phyloP scores from a whole-genome alignment of 2,113 vertebrate genomes.

The Syngnathoides biaculeatus region DNA sequence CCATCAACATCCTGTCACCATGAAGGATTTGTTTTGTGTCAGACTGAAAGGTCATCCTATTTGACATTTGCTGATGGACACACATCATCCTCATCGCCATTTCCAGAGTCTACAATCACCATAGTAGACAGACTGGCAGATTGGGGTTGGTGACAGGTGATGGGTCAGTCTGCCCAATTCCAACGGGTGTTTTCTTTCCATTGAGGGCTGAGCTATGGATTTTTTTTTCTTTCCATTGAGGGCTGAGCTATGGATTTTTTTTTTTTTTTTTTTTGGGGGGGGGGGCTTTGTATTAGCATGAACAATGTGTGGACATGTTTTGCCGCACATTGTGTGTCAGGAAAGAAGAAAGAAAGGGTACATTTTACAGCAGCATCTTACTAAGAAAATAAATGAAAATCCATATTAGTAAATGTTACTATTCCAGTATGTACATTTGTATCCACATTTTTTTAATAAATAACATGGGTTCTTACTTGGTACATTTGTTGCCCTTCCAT shows the following conservation, averaged over 20 bases:
- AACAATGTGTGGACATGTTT: background rate
- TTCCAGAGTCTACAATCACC: constrained; percentile 16
- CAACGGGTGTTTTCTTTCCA: constrained; percentile 40
- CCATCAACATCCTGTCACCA: constrained; percentile 41
- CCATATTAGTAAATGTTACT: background rate
- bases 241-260: constrained; percentile 27
- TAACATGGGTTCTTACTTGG: too few species aligned
- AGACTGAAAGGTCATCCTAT: constrained; percentile 28
- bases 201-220: constrained; percentile 21
- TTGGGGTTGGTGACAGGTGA: constrained; percentile 5
- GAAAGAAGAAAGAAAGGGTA: constrained; percentile 1
- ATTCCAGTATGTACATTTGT: background rate
- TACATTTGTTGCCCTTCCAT: too few species aligned
- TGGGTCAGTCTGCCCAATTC: constrained; percentile 10
- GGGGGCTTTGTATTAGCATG: background rate
- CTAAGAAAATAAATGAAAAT: background rate
- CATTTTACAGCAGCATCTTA: background rate
- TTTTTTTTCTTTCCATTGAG: constrained; percentile 42
- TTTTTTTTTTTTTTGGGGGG: too few species aligned
- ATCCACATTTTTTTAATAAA: background rate
- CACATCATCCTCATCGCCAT: constrained; percentile 18
- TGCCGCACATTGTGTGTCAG: background rate
- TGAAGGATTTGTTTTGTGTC: constrained; percentile 31
- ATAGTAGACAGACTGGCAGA: constrained; percentile 16
- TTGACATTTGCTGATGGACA: constrained; percentile 45